Evolutionary conservation across 1,140 invertebrate genomes (phyloP).

Genomic region (Tribolium castaneum): DNA sequence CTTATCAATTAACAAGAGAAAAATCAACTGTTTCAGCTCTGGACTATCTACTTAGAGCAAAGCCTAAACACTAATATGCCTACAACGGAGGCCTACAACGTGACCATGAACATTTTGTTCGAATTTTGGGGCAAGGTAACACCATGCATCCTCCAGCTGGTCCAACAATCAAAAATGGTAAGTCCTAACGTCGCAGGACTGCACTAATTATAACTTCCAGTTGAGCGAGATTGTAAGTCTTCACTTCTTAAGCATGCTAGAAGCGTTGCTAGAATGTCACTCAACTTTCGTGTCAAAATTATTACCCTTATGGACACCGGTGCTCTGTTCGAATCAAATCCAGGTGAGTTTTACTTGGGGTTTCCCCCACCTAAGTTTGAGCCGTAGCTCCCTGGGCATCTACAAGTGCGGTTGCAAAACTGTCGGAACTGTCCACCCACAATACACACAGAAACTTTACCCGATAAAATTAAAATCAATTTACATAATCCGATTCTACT

Average conservation of each 20-base stretch:
- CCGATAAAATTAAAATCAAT: conserved; percentile 56
- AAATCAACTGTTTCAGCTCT: conserved; percentile 73
- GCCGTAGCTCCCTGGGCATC: conserved; percentile 86
- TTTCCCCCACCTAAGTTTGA: neutral
- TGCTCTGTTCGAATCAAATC: conserved; percentile 88
- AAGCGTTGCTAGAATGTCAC: conserved; percentile 95
- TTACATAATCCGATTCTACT: conserved; percentile 70
- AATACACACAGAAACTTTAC: conserved; percentile 61
- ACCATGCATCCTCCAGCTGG: conserved; percentile 91
- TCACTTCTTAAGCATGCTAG: conserved; percentile 95
- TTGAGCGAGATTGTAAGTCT: conserved; percentile 97
- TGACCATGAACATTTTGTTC: conserved; percentile 86
- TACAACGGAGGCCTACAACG: conserved; percentile 76
- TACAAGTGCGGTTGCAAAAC: conserved; percentile 89
- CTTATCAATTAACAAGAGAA: neutral
- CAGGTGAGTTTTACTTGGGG: conserved; percentile 70
- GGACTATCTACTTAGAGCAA: conserved; percentile 98
- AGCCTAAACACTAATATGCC: conserved; percentile 75
- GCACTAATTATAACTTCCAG: conserved; percentile 65
- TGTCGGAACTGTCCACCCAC: conserved; percentile 82
- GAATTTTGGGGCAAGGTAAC: conserved; percentile 99
- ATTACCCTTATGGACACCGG: conserved; percentile 89
- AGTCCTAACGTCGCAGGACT: conserved; percentile 58
- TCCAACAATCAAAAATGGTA: conserved; percentile 93
- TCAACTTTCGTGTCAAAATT: conserved; percentile 91